Conservation (phyloP, 2,113 vertebrate genomes). For the Erinaceus europaeus region DNA sequence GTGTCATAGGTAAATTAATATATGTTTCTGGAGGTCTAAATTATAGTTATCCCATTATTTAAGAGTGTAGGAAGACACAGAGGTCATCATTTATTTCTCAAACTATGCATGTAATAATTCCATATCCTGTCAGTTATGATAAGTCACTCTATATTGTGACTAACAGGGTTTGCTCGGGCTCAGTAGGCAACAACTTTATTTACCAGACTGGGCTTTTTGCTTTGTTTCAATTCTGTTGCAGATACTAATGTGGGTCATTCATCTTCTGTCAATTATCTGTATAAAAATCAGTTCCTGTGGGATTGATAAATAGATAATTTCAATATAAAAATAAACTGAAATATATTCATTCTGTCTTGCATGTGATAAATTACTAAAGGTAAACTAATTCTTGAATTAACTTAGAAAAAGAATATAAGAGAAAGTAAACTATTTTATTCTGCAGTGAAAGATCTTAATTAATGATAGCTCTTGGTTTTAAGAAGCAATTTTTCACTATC, state of each 20-base stretch:
- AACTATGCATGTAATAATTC: constrained; percentile 4
- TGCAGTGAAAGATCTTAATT: background rate
- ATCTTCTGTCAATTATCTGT: constrained; percentile 34
- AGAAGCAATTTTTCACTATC: constrained; percentile 14
- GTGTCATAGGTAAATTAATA: background rate
- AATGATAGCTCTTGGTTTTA: background rate
- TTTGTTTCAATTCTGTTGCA: background rate
- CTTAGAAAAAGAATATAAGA: background rate
- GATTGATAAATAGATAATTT: constrained; percentile 10
- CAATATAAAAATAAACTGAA: constrained; percentile 20
- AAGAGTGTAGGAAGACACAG: too few relatives aligned
- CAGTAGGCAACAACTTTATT: background rate
- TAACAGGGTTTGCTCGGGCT: background rate
- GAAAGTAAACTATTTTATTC: background rate
- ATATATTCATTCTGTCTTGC: background rate
- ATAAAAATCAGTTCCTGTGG: background rate
- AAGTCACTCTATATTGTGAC: background rate
- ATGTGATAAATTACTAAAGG: background rate
- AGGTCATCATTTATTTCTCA: background rate
- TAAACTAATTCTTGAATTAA: constrained; percentile 26
- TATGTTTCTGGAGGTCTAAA: background rate
- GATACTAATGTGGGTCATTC: background rate
- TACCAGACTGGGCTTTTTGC: background rate
- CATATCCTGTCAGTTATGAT: background rate
- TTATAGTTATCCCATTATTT: too few relatives aligned